Base-by-base conservation (phyloP, 2,888 invertebrate genomes). In the Cheilosia scutellata region DNA sequence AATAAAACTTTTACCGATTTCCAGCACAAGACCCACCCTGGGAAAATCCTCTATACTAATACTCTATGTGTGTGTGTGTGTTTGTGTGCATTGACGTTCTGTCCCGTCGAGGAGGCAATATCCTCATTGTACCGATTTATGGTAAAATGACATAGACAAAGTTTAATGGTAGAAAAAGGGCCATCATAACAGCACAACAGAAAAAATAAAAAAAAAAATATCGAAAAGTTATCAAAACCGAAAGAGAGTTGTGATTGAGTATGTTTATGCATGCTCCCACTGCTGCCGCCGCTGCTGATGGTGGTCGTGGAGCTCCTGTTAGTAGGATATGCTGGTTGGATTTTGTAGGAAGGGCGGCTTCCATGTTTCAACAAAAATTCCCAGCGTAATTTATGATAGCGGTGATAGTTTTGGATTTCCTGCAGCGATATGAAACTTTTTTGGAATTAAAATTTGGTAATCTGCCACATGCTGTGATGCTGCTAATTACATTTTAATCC, bases 81-180 rank as follows among this genome's bases (percentile, higher is more conserved):
- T 76, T 13, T 49, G 44, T 60, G 37, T 80, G 33, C 72, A 66
- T 60, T 83, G 83, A 75, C 49, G 70, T 58, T 9, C 74, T 62
- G 20, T 72, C 53, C 66, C 42, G 40, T 9, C 31, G 31, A 20
- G 68, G 58, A 53, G 68, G 82, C 72, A 77, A 86, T 86, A 86
- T 86, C 68, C 86, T 82, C 82, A 82, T 86, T 86, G 68, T 71
- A 86, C 82, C 86, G 72, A 86, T 82, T 82, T 82, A 86, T 86
- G 76, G 76, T 63, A 82, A 86, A 86, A 71, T 86, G 86, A 82
- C 86, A 86, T 82, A 86, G 86, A 86, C 86, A 86, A 86, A 86
- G 86, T 86, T 86, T 82, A 72, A 82, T 82, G 72, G 76, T 70
- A 71, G 57, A 74, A 83, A 83, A 83, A 72, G 44, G 68, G 71